A percentile compares a stretch with the other conserved stretches of the same genome.
phyloP scores from a whole-genome alignment of 2,888 invertebrate species.

The Heliconius hortense region DNA sequence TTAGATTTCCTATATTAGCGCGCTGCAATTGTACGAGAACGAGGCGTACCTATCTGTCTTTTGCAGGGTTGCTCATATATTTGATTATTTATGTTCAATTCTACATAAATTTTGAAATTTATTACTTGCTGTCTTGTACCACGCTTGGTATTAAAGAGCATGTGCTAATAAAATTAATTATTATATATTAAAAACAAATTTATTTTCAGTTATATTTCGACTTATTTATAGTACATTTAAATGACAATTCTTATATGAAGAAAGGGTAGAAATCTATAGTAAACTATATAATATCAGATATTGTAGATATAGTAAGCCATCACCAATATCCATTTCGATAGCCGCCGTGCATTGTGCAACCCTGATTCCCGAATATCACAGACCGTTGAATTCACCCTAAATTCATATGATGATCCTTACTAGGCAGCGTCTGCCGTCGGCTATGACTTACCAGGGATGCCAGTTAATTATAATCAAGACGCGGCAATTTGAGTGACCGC shows the following conservation, averaged over 20 bases:
- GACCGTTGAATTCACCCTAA: slow-evolving; percentile 47
- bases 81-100: background rate
- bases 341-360: slow-evolving; percentile 23
- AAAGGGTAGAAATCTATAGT: background rate
- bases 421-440: slow-evolving; percentile 54
- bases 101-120: background rate
- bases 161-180: background rate
- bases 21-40: slow-evolving; percentile 34
- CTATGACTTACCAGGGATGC: slow-evolving; percentile 56
- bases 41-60: slow-evolving; percentile 35
- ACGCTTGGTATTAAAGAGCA: too few species aligned
- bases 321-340: background rate
- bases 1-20: slow-evolving; percentile 51
- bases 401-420: slow-evolving; percentile 56
- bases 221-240: background rate
- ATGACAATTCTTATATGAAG: background rate
- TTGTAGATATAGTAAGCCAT: background rate
- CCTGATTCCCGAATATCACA: slow-evolving; percentile 42
- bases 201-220: background rate
- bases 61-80: slow-evolving; percentile 26
- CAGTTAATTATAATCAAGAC: slow-evolving; percentile 68
- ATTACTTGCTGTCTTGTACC: background rate
- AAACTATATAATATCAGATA: background rate
- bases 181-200: background rate
- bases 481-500: slow-evolving; percentile 63